Conservation (phyloP, 1,140 invertebrate species). For the Drosophila tropicalis region DNA sequence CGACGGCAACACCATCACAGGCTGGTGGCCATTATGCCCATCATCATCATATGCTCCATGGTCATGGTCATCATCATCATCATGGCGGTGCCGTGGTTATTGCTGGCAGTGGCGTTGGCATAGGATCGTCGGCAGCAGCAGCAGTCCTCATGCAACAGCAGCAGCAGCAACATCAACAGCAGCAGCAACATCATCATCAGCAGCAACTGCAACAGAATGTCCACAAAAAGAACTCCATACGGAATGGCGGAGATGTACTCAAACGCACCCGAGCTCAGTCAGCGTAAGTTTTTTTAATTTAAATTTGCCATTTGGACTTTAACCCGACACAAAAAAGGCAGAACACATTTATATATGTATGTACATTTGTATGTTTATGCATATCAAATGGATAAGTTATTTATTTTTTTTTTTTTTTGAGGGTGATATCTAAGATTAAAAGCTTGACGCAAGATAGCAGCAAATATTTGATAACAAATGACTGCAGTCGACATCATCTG, state of each 20-base stretch:
- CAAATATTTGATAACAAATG: slow-evolving; percentile 39
- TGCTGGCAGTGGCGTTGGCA: slow-evolving; percentile 79
- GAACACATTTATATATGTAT: background rate
- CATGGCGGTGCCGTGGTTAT: slow-evolving; percentile 80
- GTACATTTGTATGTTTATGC: background rate
- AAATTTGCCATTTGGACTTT: slow-evolving; percentile 48
- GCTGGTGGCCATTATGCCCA: slow-evolving; percentile 84
- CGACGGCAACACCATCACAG: slow-evolving; percentile 67
- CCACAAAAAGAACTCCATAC: slow-evolving; percentile 87
- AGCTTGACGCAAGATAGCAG: slow-evolving; percentile 35
- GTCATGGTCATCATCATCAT: slow-evolving; percentile 83
- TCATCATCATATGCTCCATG: slow-evolving; percentile 82
- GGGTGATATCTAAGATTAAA: slow-evolving; percentile 46
- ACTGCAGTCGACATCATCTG: slow-evolving; percentile 34
- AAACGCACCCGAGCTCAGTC: slow-evolving; percentile 88
- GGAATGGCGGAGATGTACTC: slow-evolving; percentile 87
- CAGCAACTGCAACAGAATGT: slow-evolving; percentile 83
- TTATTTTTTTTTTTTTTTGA: background rate
- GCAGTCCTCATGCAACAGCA: slow-evolving; percentile 84
- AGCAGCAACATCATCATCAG: slow-evolving; percentile 68
- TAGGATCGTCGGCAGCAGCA: slow-evolving; percentile 81
- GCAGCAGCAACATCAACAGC: slow-evolving; percentile 80
- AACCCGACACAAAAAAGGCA: slow-evolving; percentile 19
- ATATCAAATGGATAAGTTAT: slow-evolving; percentile 26
- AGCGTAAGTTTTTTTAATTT: slow-evolving; percentile 84